Conservation (phyloP, 2,888 invertebrate species). For the Drosophila pseudotalamancana region DNA sequence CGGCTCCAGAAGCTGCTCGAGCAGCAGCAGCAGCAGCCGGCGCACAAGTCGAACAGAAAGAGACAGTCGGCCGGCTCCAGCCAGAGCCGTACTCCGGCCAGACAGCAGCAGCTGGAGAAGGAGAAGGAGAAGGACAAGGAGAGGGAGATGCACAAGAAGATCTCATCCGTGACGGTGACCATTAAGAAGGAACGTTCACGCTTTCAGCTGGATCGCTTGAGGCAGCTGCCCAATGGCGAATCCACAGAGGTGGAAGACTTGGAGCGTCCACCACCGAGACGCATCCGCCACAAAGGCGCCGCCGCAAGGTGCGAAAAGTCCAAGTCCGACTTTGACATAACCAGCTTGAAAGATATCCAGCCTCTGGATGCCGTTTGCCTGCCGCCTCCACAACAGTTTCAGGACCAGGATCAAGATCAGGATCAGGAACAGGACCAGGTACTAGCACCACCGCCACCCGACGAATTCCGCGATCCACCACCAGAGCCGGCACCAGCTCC, state of each 20-base stretch:
- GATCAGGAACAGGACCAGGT: slow-evolving; percentile 85
- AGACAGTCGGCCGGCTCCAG: slow-evolving; percentile 58
- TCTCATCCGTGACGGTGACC: slow-evolving; percentile 80
- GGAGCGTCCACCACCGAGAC: slow-evolving; percentile 69
- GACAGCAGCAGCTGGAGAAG: slow-evolving; percentile 33
- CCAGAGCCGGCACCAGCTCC: slow-evolving; percentile 52
- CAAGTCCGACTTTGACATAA: slow-evolving; percentile 87
- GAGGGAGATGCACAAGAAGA: slow-evolving; percentile 79
- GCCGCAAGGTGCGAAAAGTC: slow-evolving; percentile 84
- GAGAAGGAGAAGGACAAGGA: slow-evolving; percentile 34
- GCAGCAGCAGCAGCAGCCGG: slow-evolving; percentile 82
- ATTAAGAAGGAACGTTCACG: slow-evolving; percentile 79
- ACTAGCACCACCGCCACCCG: slow-evolving; percentile 88
- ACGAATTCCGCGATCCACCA: slow-evolving; percentile 88
- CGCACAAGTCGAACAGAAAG: slow-evolving; percentile 67
- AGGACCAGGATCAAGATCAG: slow-evolving; percentile 93
- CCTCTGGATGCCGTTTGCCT: slow-evolving; percentile 89
- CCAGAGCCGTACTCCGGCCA: slow-evolving; percentile 61
- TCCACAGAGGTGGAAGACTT: slow-evolving; percentile 81
- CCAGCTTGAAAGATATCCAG: slow-evolving; percentile 86
- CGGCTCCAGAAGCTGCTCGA: slow-evolving; percentile 87
- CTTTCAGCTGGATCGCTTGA: slow-evolving; percentile 64
- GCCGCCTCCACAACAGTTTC: slow-evolving; percentile 93
- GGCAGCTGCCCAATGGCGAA: slow-evolving; percentile 72
- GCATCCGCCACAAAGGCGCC: slow-evolving; percentile 59